phyloP scores from a whole-genome alignment of 2,113 vertebrate species.

The Bettongia penicillata region DNA sequence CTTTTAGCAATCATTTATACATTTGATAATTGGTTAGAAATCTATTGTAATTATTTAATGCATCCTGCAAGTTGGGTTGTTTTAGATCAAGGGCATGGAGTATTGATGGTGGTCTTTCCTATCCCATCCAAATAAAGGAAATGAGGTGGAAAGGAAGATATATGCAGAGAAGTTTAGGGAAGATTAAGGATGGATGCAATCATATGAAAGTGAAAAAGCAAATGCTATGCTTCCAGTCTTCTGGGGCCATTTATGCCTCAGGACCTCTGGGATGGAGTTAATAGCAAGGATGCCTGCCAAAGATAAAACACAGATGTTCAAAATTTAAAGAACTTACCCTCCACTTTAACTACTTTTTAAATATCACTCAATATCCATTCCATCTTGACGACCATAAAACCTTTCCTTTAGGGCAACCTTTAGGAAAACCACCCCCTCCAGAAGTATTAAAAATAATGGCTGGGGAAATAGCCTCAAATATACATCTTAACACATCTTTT shows the following conservation, averaged over 20 bases:
- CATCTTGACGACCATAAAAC: neutral
- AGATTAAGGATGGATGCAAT: conserved; percentile 3
- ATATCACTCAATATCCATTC: neutral
- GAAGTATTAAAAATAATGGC: neutral
- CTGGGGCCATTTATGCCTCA: neutral
- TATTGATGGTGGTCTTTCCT: neutral
- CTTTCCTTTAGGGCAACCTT: conserved; percentile 20
- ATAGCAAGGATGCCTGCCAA: conserved; percentile 51
- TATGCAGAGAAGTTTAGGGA: neutral
- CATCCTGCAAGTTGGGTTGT: neutral
- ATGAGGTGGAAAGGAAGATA: neutral
- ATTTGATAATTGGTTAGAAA: neutral
- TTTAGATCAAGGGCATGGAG: conserved; percentile 1
- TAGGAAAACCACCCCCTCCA: neutral
- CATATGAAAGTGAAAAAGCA: conserved; percentile 48
- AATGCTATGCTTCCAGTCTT: conserved; percentile 37
- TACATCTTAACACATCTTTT: rapidly evolving
- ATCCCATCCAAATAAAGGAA: conserved; percentile 49
- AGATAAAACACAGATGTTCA: conserved; percentile 41
- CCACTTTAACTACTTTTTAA: neutral
- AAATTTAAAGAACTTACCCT: conserved; percentile 31
- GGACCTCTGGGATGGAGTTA: conserved; percentile 56
- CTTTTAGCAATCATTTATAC: neutral
- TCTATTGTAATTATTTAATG: neutral
- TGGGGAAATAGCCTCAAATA: neutral